A percentile compares a stretch with the other conserved stretches of the same genome.
phyloP scores from a whole-genome alignment of 2,888 invertebrate genomes.

The Molorchus minor region DNA sequence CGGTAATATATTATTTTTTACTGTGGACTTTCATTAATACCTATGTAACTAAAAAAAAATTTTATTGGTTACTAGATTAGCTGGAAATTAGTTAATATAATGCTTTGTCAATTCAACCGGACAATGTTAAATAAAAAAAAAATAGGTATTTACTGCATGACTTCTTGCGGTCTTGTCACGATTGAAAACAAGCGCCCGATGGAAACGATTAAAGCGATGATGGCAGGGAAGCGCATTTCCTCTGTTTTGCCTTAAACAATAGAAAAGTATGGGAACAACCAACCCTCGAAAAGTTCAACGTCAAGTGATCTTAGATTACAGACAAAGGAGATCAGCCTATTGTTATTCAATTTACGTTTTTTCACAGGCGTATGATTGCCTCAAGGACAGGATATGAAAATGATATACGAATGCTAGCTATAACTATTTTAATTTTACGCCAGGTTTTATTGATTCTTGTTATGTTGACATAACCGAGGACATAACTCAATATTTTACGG shows the following conservation, averaged over 20 bases:
- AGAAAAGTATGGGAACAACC: conserved; percentile 25
- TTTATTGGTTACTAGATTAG: no score
- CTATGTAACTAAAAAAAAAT: no score
- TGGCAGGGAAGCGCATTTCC: conserved; percentile 18
- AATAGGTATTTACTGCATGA: not conserved
- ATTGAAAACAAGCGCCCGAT: no score
- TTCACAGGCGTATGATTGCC: not conserved
- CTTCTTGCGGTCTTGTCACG: conserved; percentile 14
- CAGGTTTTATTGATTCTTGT: not conserved
- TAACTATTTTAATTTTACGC: not conserved
- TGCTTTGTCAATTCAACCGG: no score
- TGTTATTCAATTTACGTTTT: not conserved
- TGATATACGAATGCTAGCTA: not conserved
- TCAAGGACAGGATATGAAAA: not conserved
- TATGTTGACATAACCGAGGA: not conserved
- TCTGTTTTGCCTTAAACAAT: conserved; percentile 25
- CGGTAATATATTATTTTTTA: no score
- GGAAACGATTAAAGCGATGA: conserved; percentile 5
- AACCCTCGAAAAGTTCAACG: conserved; percentile 17
- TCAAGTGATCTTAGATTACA: conserved; percentile 24
- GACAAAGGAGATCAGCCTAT: not conserved
- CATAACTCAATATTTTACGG: no score
- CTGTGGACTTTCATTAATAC: no score
- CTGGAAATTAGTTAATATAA: no score
- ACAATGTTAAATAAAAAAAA: no score